phyloP scores from a whole-genome alignment of 2,113 vertebrate genomes.

The Dipodomys spectabilis region DNA sequence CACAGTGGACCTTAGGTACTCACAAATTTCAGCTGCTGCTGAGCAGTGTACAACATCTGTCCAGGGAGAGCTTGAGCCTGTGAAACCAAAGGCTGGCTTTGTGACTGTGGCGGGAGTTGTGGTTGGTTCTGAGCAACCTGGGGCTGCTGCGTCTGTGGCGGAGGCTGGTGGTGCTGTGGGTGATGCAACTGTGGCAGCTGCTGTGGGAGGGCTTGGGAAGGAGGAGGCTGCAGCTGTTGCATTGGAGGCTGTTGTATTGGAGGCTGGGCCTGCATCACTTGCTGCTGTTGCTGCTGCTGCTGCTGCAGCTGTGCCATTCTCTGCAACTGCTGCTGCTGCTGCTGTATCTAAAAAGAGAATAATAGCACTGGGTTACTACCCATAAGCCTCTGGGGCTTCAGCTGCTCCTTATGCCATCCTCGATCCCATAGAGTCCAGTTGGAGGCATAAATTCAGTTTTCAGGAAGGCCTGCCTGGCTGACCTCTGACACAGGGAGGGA shows the following conservation, averaged over 20 bases:
- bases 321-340: constrained; percentile 88
- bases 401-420: neutral
- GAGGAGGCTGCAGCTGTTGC: constrained; percentile 86
- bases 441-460: neutral
- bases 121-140: constrained; percentile 88
- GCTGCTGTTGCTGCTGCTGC: constrained; percentile 85
- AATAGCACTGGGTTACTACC: neutral
- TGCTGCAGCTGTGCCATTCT: constrained; percentile 88
- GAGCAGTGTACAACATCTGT: constrained; percentile 86
- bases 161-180: constrained; percentile 84
- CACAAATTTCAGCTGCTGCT: constrained; percentile 87
- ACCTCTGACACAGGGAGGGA: neutral
- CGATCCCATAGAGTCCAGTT: neutral
- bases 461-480: neutral
- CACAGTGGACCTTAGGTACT: constrained; percentile 55
- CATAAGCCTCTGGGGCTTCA: too few species aligned
- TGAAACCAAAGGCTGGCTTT: constrained; percentile 86
- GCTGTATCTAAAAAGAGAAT: constrained; percentile 80
- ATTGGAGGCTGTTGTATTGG: constrained; percentile 86
- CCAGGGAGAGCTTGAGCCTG: constrained; percentile 86
- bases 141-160: constrained; percentile 87
- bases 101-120: constrained; percentile 85
- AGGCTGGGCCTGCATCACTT: constrained; percentile 86
- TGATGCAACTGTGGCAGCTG: constrained; percentile 90
- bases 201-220: constrained; percentile 86